Base-by-base conservation (phyloP, 2,888 invertebrate genomes). In the Watsonalla cultraria region DNA sequence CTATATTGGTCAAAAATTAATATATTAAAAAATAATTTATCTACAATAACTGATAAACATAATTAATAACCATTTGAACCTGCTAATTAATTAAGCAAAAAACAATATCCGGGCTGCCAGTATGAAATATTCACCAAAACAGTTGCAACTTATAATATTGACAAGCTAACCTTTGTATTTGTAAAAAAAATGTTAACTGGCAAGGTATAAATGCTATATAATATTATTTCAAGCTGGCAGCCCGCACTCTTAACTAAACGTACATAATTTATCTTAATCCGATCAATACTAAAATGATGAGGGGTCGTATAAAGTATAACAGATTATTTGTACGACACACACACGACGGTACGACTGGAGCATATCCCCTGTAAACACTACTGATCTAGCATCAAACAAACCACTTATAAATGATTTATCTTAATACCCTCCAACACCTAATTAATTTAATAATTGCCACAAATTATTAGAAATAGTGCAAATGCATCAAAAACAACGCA, bases 1-100 rank as follows among this genome's bases (percentile, higher is more conserved):
- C 84, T 84, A 81, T 84, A 84, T 86, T 86, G 84, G 86, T 87
- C 89, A 82, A 80, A 72, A 86, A 83, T 79, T 82, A 83, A 86
- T 82, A 82, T 84, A 82, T 80, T 82, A 83, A 81, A 80, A 77
- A 85, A 86, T 86, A 87, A 86, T 86, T 86, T 87, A 89, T 83
- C 83, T 86, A 86, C 79, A 49, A 85, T 72, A 79, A 82, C 74
- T 73, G 81, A 86, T 87, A 82, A 84, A 85, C 78, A 83, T 75
- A 74, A 80, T 73, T 57, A 68, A 78, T 81, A 83, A 84, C 75
- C 82, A 79, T 78, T 76, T 76, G 68, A 81, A 82, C 74, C 78
- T 72, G 82, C 68, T 74, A 72, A 66, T 74, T 72, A 77, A 74
- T 72, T 68, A 76, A 72, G 67, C 66, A 65, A 78, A 76, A 73